phyloP scores from a whole-genome alignment of 2,113 vertebrate species.

The Dicrurus megarhynchus region DNA sequence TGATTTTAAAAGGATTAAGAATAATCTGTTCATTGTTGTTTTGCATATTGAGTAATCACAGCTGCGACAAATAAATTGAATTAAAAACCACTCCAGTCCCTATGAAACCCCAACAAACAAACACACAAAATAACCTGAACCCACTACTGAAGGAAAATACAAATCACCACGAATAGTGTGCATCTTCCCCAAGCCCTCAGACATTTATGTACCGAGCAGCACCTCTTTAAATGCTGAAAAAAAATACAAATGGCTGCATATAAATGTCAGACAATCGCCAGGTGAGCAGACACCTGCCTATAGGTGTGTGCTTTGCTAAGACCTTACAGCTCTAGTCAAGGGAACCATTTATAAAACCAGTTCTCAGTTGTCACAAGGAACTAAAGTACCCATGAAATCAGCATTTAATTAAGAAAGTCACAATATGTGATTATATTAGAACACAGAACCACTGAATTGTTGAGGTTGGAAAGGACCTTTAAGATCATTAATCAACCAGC shows the following conservation, averaged over 20 bases:
- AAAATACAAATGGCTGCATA: not conserved
- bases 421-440: not conserved
- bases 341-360: not conserved
- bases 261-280: not conserved
- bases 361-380: not conserved
- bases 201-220: not conserved
- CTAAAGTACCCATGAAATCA: not conserved
- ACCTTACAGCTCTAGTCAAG: not conserved
- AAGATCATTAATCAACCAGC: not conserved
- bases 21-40: not conserved
- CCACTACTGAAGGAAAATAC: not conserved
- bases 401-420: not conserved
- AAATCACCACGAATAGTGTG: not conserved
- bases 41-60: not conserved
- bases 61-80: conserved; percentile 29
- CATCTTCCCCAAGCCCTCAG: not conserved
- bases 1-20: not conserved
- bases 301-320: not conserved
- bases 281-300: not conserved
- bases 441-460: fast-evolving
- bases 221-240: not conserved
- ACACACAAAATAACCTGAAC: not conserved
- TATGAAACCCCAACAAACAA: not conserved
- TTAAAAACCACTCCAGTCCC: not conserved
- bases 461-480: not conserved